Evolutionary conservation across 2,888 invertebrate genomes (phyloP), one percentile per base, ranked within the genome.

Genomic region (Nysson spinosus): DNA sequence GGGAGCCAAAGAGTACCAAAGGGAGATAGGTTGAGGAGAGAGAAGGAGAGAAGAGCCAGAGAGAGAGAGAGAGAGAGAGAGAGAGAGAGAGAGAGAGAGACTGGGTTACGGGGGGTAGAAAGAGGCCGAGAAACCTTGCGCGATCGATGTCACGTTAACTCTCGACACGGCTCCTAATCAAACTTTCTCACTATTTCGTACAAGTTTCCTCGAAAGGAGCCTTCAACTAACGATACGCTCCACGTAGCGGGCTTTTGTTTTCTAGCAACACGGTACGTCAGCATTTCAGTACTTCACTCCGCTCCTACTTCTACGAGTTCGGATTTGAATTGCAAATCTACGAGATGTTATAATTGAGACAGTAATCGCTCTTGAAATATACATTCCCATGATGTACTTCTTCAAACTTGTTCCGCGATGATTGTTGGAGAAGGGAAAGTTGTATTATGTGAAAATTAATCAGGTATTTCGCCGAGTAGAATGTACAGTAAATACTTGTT

Each of bases 141-240:
- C 62, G 76, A 74, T 62, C 50, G 62, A 50, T 65, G 69, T 62
- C 64, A 20, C 50, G 64, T 69, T 70, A 70, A 70, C 56, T 64
- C 52, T 42, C 52, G 35, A 26, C 47, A 32, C 42, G 39, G 51
- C 19, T 43, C 17, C 46, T 34, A 61, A 56, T 69, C 64, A 69
- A 65, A 69, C 52, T 70, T 69, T 34, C 14, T 49, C 51, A 26
- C 17, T 44, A 17, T 54, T 51, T 32, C 39, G 47, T 12, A 24
- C 17, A 20, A 37, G n/a, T 35, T 24, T 37, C 30, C 35, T 30
- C 32, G 22, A 22, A 40, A 39, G 7, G 34, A 1, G 14, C 19
- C 9, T 19, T 37, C n/a, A 5, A 7, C 12, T 37, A 6, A 44
- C 14, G n/a, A 40, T 51, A 24, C 40, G 7, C 24, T 11, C 12